These are phyloP conservation scores for Lepidurus packardi DNA, from an alignment of 1,140 invertebrate genomes.

Conservation along the genomic window DNA sequence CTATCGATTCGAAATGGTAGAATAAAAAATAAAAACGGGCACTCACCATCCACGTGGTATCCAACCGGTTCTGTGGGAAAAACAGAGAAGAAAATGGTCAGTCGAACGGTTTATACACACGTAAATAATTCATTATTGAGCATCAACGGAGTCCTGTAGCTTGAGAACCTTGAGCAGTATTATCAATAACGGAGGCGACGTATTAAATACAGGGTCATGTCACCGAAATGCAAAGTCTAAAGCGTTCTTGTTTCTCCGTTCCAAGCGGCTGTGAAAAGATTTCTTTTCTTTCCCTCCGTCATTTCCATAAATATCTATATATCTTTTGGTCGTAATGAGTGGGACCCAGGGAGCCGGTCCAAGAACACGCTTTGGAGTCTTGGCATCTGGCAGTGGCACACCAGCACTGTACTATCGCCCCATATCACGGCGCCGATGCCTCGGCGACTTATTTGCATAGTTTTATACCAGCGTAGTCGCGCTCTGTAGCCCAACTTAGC, in stretches of 20 bases:
- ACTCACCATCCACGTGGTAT: constrained; percentile 8
- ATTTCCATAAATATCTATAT: neutral
- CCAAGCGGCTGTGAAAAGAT: neutral
- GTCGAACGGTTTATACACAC: neutral
- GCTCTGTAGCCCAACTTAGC: neutral
- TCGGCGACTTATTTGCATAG: neutral
- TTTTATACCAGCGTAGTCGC: neutral
- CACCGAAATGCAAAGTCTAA: no score
- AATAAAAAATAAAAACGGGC: neutral
- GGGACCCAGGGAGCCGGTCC: no score
- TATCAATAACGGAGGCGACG: no score
- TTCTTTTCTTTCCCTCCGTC: neutral
- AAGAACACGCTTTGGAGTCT: no score
- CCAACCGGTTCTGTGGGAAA: neutral
- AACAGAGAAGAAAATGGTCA: neutral
- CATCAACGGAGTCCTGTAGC: no score
- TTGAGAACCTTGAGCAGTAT: no score
- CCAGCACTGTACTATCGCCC: neutral
- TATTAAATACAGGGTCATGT: no score
- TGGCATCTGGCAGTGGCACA: neutral
- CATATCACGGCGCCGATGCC: neutral
- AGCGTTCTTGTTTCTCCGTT: no score
- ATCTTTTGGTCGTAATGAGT: no score
- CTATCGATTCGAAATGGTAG: neutral
- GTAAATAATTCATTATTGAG: neutral